phyloP scores from a whole-genome alignment of 2,888 invertebrate species.

The Halictus quadricinctus region DNA sequence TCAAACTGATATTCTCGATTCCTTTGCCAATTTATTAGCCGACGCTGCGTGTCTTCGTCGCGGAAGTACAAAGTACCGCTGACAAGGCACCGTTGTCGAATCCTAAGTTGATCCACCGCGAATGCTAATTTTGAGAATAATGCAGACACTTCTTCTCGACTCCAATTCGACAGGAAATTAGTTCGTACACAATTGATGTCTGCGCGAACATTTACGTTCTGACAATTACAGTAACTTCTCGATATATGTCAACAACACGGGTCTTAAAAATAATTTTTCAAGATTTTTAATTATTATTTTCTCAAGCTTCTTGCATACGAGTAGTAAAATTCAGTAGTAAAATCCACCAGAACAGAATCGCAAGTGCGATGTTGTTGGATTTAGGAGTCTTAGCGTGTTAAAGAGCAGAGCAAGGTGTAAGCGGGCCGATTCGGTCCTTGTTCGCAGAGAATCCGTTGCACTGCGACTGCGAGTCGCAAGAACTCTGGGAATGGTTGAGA shows the following conservation, averaged over 20 bases:
- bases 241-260: no score
- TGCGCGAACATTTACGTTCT: no score
- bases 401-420: background rate
- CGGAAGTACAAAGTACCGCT: background rate
- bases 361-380: background rate
- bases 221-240: no score
- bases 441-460: conserved; percentile 92
- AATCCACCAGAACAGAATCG: background rate
- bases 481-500: conserved; percentile 95
- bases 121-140: background rate
- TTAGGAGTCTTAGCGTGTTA: background rate
- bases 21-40: background rate
- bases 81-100: background rate
- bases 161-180: no score
- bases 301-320: no score
- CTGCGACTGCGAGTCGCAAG: conserved; percentile 95
- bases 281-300: no score
- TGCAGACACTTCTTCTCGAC: background rate
- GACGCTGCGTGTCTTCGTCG: background rate
- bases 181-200: no score
- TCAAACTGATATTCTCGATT: background rate
- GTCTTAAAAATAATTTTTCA: no score
- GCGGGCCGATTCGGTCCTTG: background rate
- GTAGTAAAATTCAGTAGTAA: background rate
- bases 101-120: background rate